These are phyloP conservation scores for Porites australiensis DNA, from an alignment of 64 coral and sea anemone genomes.

Conservation along the genomic window DNA sequence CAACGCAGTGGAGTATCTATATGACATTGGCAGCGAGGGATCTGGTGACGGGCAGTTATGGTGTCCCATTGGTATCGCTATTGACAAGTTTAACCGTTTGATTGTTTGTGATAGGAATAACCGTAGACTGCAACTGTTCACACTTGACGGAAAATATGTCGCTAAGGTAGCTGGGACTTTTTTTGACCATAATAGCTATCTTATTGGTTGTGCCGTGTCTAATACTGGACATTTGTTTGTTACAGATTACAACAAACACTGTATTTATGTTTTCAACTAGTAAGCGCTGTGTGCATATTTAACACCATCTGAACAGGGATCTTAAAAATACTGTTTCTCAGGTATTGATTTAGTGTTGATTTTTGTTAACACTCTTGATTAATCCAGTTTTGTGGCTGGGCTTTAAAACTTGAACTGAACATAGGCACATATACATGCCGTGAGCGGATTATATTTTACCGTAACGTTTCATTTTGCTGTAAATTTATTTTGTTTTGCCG, in stretches of 20 bases:
- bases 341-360: no score
- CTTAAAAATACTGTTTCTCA: background rate
- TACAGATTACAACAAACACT: background rate
- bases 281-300: no score
- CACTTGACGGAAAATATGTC: slow-evolving; percentile 42
- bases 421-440: no score
- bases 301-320: no score
- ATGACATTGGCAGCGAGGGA: slow-evolving; percentile 1
- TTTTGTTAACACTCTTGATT: no score
- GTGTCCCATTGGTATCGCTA: background rate
- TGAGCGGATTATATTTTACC: no score
- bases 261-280: background rate
- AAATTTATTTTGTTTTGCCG: no score
- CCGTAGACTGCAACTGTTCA: background rate
- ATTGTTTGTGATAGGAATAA: background rate
- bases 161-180: background rate
- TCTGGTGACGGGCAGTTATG: background rate
- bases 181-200: background rate
- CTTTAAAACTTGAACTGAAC: no score
- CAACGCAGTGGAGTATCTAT: background rate
- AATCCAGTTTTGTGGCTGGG: no score
- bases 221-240: background rate
- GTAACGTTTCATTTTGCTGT: no score
- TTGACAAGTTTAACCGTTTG: background rate
- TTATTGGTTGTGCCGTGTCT: slow-evolving; percentile 20